Conservation (phyloP, 2,113 vertebrate genomes). For the Zosterops japonicus region DNA sequence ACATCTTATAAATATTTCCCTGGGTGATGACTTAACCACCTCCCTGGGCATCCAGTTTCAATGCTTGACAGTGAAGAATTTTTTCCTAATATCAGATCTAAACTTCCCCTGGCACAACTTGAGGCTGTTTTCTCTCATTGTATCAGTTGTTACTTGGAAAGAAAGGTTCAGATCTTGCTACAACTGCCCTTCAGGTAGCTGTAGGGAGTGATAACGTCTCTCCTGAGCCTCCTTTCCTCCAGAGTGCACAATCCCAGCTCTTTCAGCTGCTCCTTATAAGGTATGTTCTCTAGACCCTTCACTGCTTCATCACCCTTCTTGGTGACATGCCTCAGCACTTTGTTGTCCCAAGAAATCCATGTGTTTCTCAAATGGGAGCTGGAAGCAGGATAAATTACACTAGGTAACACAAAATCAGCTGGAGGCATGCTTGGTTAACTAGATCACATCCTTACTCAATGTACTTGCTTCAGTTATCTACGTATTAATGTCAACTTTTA, state of each 20-base stretch:
- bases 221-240: neutral
- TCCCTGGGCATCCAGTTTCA: neutral
- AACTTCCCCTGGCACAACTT: neutral
- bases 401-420: neutral
- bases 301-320: neutral
- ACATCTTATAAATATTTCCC: neutral
- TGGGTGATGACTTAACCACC: neutral
- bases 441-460: neutral
- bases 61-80: neutral
- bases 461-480: neutral
- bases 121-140: neutral
- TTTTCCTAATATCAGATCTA: neutral
- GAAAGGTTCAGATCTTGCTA: neutral
- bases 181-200: neutral
- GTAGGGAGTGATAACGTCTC: neutral
- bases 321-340: neutral
- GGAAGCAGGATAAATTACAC: neutral
- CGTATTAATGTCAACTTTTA: neutral
- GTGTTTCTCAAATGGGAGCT: neutral
- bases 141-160: neutral
- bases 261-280: neutral
- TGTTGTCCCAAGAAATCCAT: neutral
- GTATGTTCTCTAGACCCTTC: neutral
- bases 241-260: neutral
- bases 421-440: neutral